These are phyloP conservation scores for Drosophila subobscura DNA, from an alignment of 1,140 invertebrate genomes.

Conservation along the genomic window DNA sequence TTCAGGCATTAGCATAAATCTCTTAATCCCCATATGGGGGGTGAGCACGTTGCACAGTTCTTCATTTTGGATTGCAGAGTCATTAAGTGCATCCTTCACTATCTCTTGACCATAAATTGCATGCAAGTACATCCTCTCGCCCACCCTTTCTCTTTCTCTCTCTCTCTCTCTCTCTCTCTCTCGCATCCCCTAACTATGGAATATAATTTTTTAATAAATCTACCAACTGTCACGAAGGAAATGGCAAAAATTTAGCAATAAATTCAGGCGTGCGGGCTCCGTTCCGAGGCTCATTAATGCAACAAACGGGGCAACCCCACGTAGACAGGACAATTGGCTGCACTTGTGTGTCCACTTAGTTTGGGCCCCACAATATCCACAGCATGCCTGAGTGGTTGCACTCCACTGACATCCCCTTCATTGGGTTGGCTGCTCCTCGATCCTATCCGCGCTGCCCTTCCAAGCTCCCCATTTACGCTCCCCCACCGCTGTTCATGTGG, in stretches of 20 bases:
- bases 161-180: slow-evolving; percentile 17
- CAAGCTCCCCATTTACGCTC: background rate
- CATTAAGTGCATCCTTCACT: slow-evolving; percentile 59
- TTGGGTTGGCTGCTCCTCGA: background rate
- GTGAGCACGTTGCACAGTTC: slow-evolving; percentile 38
- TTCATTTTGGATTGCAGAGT: slow-evolving; percentile 36
- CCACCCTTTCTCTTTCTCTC: slow-evolving; percentile 1
- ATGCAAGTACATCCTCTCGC: slow-evolving; percentile 3
- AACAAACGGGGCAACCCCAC: slow-evolving; percentile 30
- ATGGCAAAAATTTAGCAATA: slow-evolving; percentile 59
- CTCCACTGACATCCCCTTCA: slow-evolving; percentile 14
- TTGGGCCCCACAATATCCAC: slow-evolving; percentile 40
- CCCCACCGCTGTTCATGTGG: slow-evolving; percentile 25
- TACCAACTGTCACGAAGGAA: slow-evolving; percentile 48
- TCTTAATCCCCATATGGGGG: slow-evolving; percentile 12
- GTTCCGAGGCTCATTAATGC: slow-evolving; percentile 67
- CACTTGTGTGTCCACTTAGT: slow-evolving; percentile 63
- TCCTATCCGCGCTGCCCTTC: background rate
- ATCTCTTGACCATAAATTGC: slow-evolving; percentile 52
- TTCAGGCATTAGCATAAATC: background rate
- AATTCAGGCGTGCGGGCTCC: slow-evolving; percentile 46
- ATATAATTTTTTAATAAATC: slow-evolving; percentile 47
- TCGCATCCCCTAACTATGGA: slow-evolving; percentile 33
- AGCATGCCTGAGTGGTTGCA: slow-evolving; percentile 37
- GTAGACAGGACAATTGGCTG: slow-evolving; percentile 59